Conservation (phyloP, 2,113 vertebrate species). For the Macaca fascicularis region T2T-MFA8v1.1 NC_088381.1:140930501-140931000, state of each 20-base stretch:
- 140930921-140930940: neutral
- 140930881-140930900: neutral
- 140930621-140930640: neutral
- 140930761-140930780: neutral
- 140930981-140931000: neutral
- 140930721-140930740: neutral
- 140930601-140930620: neutral
- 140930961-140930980: neutral
- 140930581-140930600: neutral
- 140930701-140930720: neutral
- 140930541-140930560: neutral
- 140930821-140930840: neutral
- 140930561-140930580: neutral
- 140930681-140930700: neutral
- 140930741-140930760: neutral
- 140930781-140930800: constrained; percentile 13
- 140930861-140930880: neutral
- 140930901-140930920: neutral
- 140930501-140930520: neutral
- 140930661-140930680: neutral
- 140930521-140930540: neutral
- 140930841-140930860: neutral
- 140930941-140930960: neutral
- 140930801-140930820: neutral
- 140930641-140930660: neutral